Percentiles rank a stretch among this genome's conserved stretches.
These are phyloP conservation scores for Telmatochromis brachygnathus DNA, from an alignment of 2,113 vertebrate genomes.

Conservation along the genomic window DNA sequence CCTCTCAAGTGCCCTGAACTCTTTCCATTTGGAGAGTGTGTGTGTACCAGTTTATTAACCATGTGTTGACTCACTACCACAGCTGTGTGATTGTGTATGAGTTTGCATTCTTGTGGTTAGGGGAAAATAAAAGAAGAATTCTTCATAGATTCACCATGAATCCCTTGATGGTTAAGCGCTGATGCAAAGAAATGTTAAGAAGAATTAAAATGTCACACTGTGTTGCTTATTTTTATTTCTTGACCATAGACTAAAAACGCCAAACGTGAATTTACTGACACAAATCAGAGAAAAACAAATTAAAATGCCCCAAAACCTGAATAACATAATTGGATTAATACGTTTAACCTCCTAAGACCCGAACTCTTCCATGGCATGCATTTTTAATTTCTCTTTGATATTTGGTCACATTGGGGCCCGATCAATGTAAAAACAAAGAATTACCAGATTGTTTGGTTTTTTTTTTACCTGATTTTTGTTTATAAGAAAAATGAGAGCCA, in stretches of 20 bases:
- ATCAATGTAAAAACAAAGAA: too few relatives aligned
- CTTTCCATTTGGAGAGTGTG: slow-evolving; percentile 6
- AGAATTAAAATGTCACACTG: background rate
- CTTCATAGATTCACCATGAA: background rate
- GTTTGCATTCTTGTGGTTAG: background rate
- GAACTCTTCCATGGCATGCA: too few relatives aligned
- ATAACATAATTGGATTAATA: background rate
- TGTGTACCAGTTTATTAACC: slow-evolving; percentile 30
- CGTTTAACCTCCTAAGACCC: too few relatives aligned
- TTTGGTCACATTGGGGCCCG: too few relatives aligned
- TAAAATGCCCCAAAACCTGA: background rate
- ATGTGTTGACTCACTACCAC: slow-evolving; percentile 53
- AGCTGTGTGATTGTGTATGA: background rate
- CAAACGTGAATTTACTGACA: background rate
- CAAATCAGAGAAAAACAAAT: background rate
- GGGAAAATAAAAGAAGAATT: background rate
- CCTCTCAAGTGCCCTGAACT: background rate
- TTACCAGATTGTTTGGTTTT: too few relatives aligned
- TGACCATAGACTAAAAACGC: background rate
- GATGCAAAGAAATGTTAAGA: background rate
- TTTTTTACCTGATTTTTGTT: too few relatives aligned
- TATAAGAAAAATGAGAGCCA: too few relatives aligned
- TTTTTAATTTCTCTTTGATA: too few relatives aligned
- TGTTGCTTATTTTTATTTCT: background rate
- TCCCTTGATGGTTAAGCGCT: background rate